Evolutionary conservation across 2,888 invertebrate genomes (phyloP).

Genomic region (Drosophila greeni): DNA sequence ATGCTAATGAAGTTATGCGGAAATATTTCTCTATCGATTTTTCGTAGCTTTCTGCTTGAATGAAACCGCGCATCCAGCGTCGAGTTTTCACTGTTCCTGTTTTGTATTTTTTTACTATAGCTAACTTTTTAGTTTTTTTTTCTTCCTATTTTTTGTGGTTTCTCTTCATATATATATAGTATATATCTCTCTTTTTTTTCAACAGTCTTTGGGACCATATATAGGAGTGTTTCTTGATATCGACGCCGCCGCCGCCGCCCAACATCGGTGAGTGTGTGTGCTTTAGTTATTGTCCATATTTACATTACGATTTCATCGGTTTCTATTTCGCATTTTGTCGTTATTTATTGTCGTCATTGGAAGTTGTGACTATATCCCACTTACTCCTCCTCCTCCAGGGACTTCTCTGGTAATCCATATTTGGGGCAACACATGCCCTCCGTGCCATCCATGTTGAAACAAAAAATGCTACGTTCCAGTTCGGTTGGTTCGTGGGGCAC

Average conservation of each 20-base stretch:
- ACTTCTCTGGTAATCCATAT: conserved; percentile 77
- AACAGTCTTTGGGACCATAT: conserved; percentile 65
- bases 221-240: conserved; percentile 29
- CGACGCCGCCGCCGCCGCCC: conserved; percentile 39
- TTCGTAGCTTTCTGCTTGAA: conserved; percentile 27
- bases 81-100: conserved; percentile 37
- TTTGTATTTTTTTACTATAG: conserved; percentile 2
- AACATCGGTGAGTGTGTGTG: conserved; percentile 39
- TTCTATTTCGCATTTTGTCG: conserved; percentile 9
- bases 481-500: conserved; percentile 89
- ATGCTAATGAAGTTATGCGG: conserved; percentile 56
- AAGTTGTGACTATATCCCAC: background rate
- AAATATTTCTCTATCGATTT: conserved; percentile 46
- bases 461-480: conserved; percentile 88
- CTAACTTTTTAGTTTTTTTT: conserved; percentile 16
- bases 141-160: conserved; percentile 15
- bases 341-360: conserved; percentile 36
- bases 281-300: conserved; percentile 64
- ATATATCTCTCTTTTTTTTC: conserved; percentile 28
- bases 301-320: conserved; percentile 49
- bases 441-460: conserved; percentile 89
- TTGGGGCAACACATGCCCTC: conserved; percentile 91
- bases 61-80: conserved; percentile 45
- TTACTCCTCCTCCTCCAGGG: conserved; percentile 78
- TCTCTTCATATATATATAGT: conserved; percentile 9